These are phyloP conservation scores for Drosophila sproati DNA, from an alignment of 1,140 invertebrate species.

Conservation along the genomic window DNA sequence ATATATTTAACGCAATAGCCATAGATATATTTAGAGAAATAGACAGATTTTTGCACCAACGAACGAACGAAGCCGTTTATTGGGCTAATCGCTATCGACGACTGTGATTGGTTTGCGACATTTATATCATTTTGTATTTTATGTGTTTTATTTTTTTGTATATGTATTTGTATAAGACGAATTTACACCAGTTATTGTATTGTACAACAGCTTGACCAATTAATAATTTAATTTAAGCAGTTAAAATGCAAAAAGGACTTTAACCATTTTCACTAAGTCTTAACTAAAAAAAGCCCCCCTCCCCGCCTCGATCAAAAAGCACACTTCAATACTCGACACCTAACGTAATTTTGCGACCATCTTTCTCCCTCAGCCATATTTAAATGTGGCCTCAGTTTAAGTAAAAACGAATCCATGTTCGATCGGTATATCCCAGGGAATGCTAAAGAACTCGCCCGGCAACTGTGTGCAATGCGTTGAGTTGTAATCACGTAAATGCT, in stretches of 20 bases:
- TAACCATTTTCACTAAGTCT: constrained; percentile 63
- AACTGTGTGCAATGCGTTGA: constrained; percentile 95
- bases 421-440: constrained; percentile 85
- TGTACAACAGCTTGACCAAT: constrained; percentile 62
- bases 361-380: background rate
- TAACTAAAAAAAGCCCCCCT: constrained; percentile 41
- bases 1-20: constrained; percentile 23
- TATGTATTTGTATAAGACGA: constrained; percentile 62
- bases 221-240: constrained; percentile 75
- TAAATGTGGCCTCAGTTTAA: constrained; percentile 43
- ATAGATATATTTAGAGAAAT: constrained; percentile 33
- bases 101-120: constrained; percentile 70
- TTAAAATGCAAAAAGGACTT: constrained; percentile 68
- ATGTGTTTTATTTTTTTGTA: constrained; percentile 17
- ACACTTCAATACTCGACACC: constrained; percentile 32
- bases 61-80: constrained; percentile 52
- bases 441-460: constrained; percentile 88
- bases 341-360: constrained; percentile 14
- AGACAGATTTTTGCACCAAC: constrained; percentile 43
- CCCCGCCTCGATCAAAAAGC: background rate
- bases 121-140: constrained; percentile 59
- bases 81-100: constrained; percentile 39
- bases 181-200: constrained; percentile 65
- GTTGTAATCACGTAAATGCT: constrained; percentile 94
- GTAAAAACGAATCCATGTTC: constrained; percentile 84